Percentiles rank a stretch among this genome's conserved stretches.
These are phyloP conservation scores for Eulithis prunata DNA, from an alignment of 2,888 invertebrate species.

Conservation along the genomic window DNA sequence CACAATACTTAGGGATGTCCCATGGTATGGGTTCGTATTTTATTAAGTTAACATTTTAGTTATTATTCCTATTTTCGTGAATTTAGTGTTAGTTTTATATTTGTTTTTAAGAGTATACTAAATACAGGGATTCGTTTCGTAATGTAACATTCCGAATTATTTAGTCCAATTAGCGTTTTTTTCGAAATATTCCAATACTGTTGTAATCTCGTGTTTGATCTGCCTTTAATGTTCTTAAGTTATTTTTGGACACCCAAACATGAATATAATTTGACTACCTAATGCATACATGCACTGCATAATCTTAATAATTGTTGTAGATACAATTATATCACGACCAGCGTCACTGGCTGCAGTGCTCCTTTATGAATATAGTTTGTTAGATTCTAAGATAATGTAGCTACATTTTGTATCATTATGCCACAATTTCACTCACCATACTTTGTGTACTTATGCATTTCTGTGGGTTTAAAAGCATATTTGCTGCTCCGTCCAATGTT, in stretches of 20 bases:
- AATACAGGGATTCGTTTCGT: slow-evolving; percentile 42
- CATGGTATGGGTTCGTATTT: slow-evolving; percentile 14
- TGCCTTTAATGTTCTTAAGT: neutral
- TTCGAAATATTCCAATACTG: slow-evolving; percentile 21
- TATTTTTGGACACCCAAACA: neutral
- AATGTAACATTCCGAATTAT: slow-evolving; percentile 36
- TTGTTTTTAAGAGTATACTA: slow-evolving; percentile 22
- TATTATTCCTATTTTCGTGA: slow-evolving; percentile 26
- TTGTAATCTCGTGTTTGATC: slow-evolving; percentile 18
- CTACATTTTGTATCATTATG: neutral
- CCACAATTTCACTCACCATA: slow-evolving; percentile 4
- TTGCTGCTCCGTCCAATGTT: slow-evolving; percentile 29
- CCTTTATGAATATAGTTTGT: neutral
- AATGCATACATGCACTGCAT: neutral
- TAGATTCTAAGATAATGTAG: slow-evolving; percentile 7
- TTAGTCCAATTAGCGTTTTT: slow-evolving; percentile 20
- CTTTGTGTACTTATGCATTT: slow-evolving; percentile 7
- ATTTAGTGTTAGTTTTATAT: slow-evolving; percentile 36
- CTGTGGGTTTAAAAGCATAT: slow-evolving; percentile 11
- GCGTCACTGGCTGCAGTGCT: neutral
- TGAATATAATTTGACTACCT: neutral
- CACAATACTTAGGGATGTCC: slow-evolving; percentile 20
- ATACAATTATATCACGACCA: neutral
- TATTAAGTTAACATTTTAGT: slow-evolving; percentile 14
- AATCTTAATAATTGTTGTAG: neutral